These are phyloP conservation scores for Stichopus horrens DNA, from an alignment of 53 echinoderm and acorn worm species.

Conservation along the genomic window DNA sequence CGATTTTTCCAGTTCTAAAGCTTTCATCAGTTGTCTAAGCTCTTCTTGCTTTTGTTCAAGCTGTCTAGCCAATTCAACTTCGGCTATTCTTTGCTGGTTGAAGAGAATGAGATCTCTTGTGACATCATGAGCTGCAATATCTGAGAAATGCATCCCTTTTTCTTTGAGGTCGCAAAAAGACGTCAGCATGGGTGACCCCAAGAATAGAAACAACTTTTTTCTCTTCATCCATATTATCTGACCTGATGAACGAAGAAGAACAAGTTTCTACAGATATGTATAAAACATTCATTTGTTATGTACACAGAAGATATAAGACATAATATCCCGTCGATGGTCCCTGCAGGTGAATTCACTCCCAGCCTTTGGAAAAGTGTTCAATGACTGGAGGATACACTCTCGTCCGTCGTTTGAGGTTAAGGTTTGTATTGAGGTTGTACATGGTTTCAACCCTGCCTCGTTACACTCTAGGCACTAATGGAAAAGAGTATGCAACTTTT, in stretches of 20 bases:
- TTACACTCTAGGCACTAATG: no score
- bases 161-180: constrained; percentile 72
- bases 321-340: no score
- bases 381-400: no score
- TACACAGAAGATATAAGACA: no score
- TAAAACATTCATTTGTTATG: background rate
- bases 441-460: no score
- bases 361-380: no score
- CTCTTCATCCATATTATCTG: constrained; percentile 90
- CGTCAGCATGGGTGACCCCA: constrained; percentile 82
- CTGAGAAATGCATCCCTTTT: constrained; percentile 87
- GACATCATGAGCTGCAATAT: constrained; percentile 89
- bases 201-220: constrained; percentile 62
- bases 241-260: constrained; percentile 44
- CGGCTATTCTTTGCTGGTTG: constrained; percentile 91
- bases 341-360: no score
- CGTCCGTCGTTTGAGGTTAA: no score
- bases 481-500: no score
- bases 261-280: background rate
- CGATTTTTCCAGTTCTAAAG: constrained; percentile 75
- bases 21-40: constrained; percentile 76
- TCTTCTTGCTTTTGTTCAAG: constrained; percentile 94
- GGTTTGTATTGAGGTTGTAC: no score
- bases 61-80: constrained; percentile 86
- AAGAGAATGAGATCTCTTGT: constrained; percentile 92